Base-by-base conservation (phyloP, 2,797 vertebrate genomes). In the Pipistrellus pipistrellus region DNA sequence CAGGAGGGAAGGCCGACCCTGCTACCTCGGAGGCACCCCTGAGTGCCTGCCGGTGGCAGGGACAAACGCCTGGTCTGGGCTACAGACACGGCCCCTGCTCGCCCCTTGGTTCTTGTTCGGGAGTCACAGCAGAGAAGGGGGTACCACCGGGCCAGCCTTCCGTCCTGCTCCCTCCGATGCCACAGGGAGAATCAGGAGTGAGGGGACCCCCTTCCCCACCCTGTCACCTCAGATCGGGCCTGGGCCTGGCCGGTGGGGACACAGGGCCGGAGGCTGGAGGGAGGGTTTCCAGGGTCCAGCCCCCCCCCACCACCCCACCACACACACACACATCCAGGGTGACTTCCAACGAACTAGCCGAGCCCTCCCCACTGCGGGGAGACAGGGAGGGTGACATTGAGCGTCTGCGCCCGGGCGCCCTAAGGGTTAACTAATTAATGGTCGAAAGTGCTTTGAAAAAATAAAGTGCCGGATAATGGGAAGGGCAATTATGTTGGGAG, bases 361-460 rank as follows among this genome's bases (percentile, higher is more conserved):
- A 77, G 80, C 80, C 90, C 92, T 89, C 69, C 94, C 64, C 76
- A 32, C 46, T 77, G 73, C 84, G 85, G 64, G 94, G 96, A 96
- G 96, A 96, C 91, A 46, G 71, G 93, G 96, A 97, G 97, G 96
- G 97, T 97, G 97, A 97, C 97, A 97, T 97, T 97, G 97, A 97
- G 41, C 72, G 10, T 69, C 17, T 59, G 95, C 96, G 95, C 96
- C 93, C 88, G 97, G 96, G 96, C 93, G 25, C 96, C 95, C 97
- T 95, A 97, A 97, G 97, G 97, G 97, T 97, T 97, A 97, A 97
- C 97, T 97, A 97, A 97, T 97, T 97, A 97, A 97, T 97, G 97
- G 96, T 97, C 85, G 93, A 96, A 96, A 97, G 97, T 97, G 97
- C 96, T 97, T 97, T 97, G 97, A 97, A 97, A 97, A 97, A 97